Evolutionary conservation across 1,140 invertebrate species (phyloP).

Genomic region (Saccostrea cuccullata): DNA sequence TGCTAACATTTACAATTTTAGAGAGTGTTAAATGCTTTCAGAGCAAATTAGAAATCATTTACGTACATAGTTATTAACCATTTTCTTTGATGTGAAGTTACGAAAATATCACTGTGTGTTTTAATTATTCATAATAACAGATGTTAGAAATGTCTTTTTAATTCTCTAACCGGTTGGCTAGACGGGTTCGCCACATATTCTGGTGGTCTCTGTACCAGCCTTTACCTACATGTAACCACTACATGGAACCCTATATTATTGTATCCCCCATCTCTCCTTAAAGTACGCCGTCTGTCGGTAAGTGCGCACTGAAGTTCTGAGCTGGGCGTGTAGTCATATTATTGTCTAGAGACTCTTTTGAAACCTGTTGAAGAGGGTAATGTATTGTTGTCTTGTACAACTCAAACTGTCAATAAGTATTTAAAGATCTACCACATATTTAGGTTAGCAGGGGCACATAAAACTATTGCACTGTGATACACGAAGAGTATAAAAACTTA

Average conservation of each 20-base stretch:
- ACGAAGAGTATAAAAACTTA: slow-evolving; percentile 6
- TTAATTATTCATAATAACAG: background rate
- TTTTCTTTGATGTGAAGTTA: too few relatives aligned
- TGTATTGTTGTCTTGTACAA: slow-evolving; percentile 17
- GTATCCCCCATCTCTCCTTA: background rate
- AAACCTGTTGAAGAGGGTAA: slow-evolving; percentile 6
- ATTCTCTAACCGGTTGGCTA: background rate
- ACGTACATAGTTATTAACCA: too few relatives aligned
- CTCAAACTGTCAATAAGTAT: slow-evolving; percentile 26
- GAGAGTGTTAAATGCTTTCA: too few relatives aligned
- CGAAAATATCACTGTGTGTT: too few relatives aligned
- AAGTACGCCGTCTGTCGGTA: background rate
- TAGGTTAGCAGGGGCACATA: slow-evolving; percentile 21
- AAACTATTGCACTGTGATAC: slow-evolving; percentile 24
- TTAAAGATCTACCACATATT: slow-evolving; percentile 28
- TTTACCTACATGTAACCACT: background rate
- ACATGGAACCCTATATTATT: background rate
- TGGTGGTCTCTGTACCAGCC: background rate
- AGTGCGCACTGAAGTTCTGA: background rate
- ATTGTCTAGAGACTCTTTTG: background rate
- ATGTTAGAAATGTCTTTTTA: background rate
- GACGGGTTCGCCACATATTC: background rate
- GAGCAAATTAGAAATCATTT: too few relatives aligned
- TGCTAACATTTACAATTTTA: too few relatives aligned
- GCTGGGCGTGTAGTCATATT: background rate